phyloP scores from a whole-genome alignment of 2,888 invertebrate species.

The Steinernema scapterisci region DNA sequence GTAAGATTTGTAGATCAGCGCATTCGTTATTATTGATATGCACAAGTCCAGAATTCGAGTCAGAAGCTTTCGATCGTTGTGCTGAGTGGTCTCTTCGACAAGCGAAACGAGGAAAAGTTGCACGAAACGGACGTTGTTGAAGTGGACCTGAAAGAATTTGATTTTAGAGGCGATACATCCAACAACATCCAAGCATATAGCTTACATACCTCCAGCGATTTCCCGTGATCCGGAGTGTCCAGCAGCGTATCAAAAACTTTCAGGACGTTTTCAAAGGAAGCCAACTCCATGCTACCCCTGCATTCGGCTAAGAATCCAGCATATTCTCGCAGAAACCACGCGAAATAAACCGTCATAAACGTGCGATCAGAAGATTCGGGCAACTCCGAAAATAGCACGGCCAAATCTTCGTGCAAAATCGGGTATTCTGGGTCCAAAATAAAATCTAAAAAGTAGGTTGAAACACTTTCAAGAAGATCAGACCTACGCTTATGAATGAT shows the following conservation, averaged over 20 bases:
- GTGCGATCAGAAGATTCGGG: slow-evolving; percentile 6
- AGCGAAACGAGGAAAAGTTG: background rate
- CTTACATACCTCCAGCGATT: background rate
- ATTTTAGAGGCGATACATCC: too few species aligned
- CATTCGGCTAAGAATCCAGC: slow-evolving; percentile 30
- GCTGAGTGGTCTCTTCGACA: background rate
- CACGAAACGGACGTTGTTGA: slow-evolving; percentile 10
- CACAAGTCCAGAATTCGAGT: background rate
- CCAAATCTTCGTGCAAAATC: background rate
- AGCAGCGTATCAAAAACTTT: slow-evolving; percentile 27
- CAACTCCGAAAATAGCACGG: background rate
- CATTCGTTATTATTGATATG: background rate
- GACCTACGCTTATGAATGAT: background rate
- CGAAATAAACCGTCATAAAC: slow-evolving; percentile 28
- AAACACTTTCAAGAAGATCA: background rate
- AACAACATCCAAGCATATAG: too few species aligned
- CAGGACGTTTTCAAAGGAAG: slow-evolving; percentile 34
- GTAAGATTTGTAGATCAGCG: background rate
- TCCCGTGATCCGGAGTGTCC: slow-evolving; percentile 3
- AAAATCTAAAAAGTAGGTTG: background rate
- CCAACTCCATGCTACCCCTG: slow-evolving; percentile 28
- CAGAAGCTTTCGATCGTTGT: background rate
- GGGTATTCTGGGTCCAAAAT: background rate
- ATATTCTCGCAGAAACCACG: slow-evolving; percentile 34
- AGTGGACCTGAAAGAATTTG: background rate